phyloP scores from a whole-genome alignment of 2,113 vertebrate genomes.

The Phycodurus eques region DNA sequence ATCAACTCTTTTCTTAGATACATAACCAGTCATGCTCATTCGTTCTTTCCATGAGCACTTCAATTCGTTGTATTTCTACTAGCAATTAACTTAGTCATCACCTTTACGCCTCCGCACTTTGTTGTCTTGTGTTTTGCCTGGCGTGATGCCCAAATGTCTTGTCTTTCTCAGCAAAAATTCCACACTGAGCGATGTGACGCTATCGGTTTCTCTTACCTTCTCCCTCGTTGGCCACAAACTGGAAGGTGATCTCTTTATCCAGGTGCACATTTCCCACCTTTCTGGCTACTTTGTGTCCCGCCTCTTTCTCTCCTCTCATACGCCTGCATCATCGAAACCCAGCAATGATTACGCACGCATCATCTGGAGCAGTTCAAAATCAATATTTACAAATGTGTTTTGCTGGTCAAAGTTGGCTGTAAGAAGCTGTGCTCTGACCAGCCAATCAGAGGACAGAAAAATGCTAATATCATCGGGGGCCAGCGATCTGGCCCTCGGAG shows the following conservation, averaged over 20 bases:
- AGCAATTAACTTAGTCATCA: neutral
- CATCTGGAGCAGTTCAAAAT: no score
- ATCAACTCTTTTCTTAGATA: neutral
- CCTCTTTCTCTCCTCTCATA: slow-evolving; percentile 63
- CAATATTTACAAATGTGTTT: no score
- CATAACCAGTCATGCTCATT: neutral
- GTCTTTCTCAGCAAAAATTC: slow-evolving; percentile 6
- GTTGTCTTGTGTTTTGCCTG: neutral
- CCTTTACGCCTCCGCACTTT: neutral
- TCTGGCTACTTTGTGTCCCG: slow-evolving; percentile 49
- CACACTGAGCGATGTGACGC: no score
- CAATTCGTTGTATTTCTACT: neutral
- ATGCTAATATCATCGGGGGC: no score
- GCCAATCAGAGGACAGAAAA: no score
- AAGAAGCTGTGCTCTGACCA: no score
- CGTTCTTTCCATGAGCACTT: neutral
- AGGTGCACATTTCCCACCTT: slow-evolving; percentile 66
- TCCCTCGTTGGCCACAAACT: slow-evolving; percentile 52
- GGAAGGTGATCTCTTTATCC: slow-evolving; percentile 69
- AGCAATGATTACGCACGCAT: no score
- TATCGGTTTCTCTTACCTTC: slow-evolving; percentile 32
- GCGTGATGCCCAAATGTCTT: slow-evolving; percentile 1
- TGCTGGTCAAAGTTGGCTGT: no score
- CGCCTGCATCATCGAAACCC: slow-evolving; percentile 30
- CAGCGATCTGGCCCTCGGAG: no score